Base-by-base conservation (phyloP, 2,888 invertebrate species). In the Rhodophaea formosa region DNA sequence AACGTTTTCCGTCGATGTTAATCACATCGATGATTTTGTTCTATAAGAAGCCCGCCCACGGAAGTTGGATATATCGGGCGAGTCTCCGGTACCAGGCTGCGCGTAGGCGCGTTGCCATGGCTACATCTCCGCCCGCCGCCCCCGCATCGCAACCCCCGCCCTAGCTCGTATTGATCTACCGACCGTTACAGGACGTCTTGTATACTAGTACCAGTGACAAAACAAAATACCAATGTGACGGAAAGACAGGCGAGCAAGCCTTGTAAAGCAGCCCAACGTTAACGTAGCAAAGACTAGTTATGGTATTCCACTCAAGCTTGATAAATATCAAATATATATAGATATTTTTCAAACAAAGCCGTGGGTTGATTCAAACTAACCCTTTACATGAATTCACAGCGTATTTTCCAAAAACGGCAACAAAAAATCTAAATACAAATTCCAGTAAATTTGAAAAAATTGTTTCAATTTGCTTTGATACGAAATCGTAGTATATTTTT, bases 81-180 rank as follows among this genome's bases (percentile, higher is more conserved):
- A 74, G 75, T 75, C 71, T 74, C 72, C 52, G 77, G 73, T 74
- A 71, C 74, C 74, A 75, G 77, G 72, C 77, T 74, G 77, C 77
- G 84, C 87, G 90, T 90, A 80, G 91, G 91, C 81, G 90, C 70
- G 91, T 90, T 66, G 70, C 79, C 84, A 88, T 89, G 85, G 80
- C 60, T 75, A 79, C 87, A 66, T 66, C 70, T 71, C 62, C 66
- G 67, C 58, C 63, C 70, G 59, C 60, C 66, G 62, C 56, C 67
- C 59, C 29, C 62, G 61, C 58, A 59, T n/a, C 8, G 69, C 62
- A 63, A 23, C 64, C 54, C 62, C 68, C 66, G 61, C 66, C 60
- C 63, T 69, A 62, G 56, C 66, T 64, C 59, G 73, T 86, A 85
- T 84, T 83, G 85, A 84, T 84, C 81, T 77, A 76, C 75, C 70